Percentiles rank a stretch among this genome's conserved stretches.
Evolutionary conservation across 2,888 invertebrate species (phyloP).

Genomic region (Prosapia bicincta): DNA sequence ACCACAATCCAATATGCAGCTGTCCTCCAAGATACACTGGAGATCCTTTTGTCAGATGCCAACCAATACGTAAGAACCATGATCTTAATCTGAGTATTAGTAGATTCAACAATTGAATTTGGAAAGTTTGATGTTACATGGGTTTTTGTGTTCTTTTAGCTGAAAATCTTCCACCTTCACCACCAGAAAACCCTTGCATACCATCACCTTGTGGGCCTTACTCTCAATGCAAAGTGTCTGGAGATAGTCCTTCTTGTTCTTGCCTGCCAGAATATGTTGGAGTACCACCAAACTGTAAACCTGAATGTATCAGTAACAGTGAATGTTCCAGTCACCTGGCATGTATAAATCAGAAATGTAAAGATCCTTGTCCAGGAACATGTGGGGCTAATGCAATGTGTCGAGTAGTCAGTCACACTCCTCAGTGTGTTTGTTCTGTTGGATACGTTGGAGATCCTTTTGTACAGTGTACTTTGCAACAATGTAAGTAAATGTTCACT

Average conservation of each 20-base stretch:
- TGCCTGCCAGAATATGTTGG: constrained; percentile 72
- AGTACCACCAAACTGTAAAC: constrained; percentile 76
- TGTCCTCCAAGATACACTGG: constrained; percentile 67
- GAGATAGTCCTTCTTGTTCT: constrained; percentile 63
- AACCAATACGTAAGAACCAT: constrained; percentile 44
- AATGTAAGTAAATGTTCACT: constrained; percentile 60
- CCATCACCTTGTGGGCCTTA: constrained; percentile 52
- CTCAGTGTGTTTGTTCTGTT: constrained; percentile 48
- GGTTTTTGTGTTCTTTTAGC: constrained; percentile 18
- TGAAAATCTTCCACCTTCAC: constrained; percentile 28
- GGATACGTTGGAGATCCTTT: constrained; percentile 45
- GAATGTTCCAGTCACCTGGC: constrained; percentile 61
- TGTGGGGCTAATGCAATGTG: constrained; percentile 79
- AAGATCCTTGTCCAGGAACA: constrained; percentile 70
- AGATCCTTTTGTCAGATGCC: constrained; percentile 68
- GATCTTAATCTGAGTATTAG: no score
- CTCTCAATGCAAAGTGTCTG: constrained; percentile 61
- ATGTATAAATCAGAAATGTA: constrained; percentile 67
- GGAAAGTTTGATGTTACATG: not conserved
- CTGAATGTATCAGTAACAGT: constrained; percentile 73
- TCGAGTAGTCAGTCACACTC: constrained; percentile 74
- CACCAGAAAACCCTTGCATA: constrained; percentile 55
- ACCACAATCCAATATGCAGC: constrained; percentile 74
- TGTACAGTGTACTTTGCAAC: constrained; percentile 37
- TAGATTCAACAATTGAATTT: no score